Evolutionary conservation across 1,140 invertebrate species (phyloP), one percentile per base, ranked within the genome.

Genomic region (Heliconius himera): DNA sequence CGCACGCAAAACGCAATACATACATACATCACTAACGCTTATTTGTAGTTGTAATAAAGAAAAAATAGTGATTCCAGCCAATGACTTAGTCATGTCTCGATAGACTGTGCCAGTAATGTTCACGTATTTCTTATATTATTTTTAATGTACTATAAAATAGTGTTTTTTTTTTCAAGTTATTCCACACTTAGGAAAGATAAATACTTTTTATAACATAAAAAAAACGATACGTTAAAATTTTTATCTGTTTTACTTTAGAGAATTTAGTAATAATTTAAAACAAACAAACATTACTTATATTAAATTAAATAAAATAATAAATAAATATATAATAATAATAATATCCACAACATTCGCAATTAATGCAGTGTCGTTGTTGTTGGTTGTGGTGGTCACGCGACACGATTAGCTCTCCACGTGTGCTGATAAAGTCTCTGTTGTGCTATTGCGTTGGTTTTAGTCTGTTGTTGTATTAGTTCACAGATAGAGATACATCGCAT

Each of bases 381-480:
- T 66, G 29, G 77, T 81, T 79, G 76, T 77, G 82, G 78, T 84
- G 71, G 82, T 86, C 85, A 89, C 84, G 87, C 85, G 86, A 88
- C 83, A 80, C 78, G 86, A 87, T 87, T 87, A 85, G 70, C 81
- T 82, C 73, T 80, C 83, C 85, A 90, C 89, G 89, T 90, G 87
- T 83, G 82, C 80, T 77, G 87, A 88, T 90, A 90, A 88, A 84
- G 70, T 20, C 72, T 73, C 46, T 11, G 49, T 46, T 46, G 41
- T 46, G 13, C 3, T 54, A 38, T 46, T 36, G 29, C 41, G 70
- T 13, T 76, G 18, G 60, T 16, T 66, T 66, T 29, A 66, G 22
- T 66, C 60, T 26, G 54, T 26, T 9, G 20, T 60, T 22, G 22
- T 60, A 26, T 60, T 60, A 22, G 56, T 9, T 60, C 8, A 26